Evolutionary conservation across 2,797 vertebrate species (phyloP), one percentile per base, ranked within the genome.

Genomic region (Channallabes apus): DNA sequence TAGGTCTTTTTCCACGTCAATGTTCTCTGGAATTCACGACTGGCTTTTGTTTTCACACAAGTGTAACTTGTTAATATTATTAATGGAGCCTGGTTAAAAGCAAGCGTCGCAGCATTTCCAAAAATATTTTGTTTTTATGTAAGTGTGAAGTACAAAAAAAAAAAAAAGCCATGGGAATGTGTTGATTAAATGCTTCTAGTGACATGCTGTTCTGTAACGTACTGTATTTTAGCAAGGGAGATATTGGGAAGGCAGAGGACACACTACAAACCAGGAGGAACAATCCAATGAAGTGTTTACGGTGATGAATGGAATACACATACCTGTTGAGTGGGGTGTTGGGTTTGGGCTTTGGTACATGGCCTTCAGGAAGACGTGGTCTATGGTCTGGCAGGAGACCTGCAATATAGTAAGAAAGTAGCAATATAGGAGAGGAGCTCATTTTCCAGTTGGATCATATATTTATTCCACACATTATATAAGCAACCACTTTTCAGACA

Each of bases 351-450:
- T 93, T 97, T 41, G 95, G 94, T 87, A 96, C 85, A 56, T 95
- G 93, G 77, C 94, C 97, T 89, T 97, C 96, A 80, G 97, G 96
- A 91, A 96, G 95, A 85, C 8, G 87, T 82, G 97, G 98, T 91
- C 89, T 97, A 91, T 99, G 98, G 91, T 99, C 93, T 90, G 97
- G 98, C 46, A 99, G 92, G 38, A 99, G 95, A 92, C 98, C 98
- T 99, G 92, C 2, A 90, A 64, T 22, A 64, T 24, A 69, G 14
- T 2, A 64, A 77, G 38, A 61, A 58, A 71, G 14, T 27, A 77
- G 11, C 1, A 46, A 27, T 4, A 20, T 17, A 6, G 22, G 11
- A 14, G 24, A 51, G 61, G 5, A 6, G 2, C 32, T 32, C 20
- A 4, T 2, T 27, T 62, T 22, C 27, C 20, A 8, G 1, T 38